Base-by-base conservation (phyloP, 2,888 invertebrate species). In the Orthonevra nobilis region DNA sequence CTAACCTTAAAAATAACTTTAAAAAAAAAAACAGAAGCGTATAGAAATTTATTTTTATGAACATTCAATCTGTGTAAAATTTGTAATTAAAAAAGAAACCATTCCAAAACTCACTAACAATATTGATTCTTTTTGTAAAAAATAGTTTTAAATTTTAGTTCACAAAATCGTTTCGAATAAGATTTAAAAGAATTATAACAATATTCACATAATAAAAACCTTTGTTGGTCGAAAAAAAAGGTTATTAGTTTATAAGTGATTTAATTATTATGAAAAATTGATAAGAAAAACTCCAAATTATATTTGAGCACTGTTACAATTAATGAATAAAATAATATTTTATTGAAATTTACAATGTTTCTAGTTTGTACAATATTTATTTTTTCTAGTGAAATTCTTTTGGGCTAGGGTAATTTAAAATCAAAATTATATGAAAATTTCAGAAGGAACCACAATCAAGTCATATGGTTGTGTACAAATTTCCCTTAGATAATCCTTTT, bases 221-320 rank as follows among this genome's bases (percentile, higher is more conserved):
- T 50, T 26, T 69, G 69, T 69, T 69, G 50, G 60, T 60, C 58
- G 48, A 50, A 48, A 58, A 58, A 12, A 3, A 68, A 38, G 19
- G 30, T 2, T 26, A 17, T 19, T 56, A 54, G 56, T 17, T n/a
- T 23, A 2, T 69, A 69, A 69, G 54, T 5, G 28, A 66, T 44
- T 50, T 38, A 32, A 38, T 23, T 46, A 23, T 23, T 23, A 23
- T 23, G 23, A 19, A 58, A 19, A 68, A 68, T 40, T 56, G 54
- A 42, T 75, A 60, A 72, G 58, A 30, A 66, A 32, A 77, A 72
- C 77, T 77, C 72, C 77, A 77, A 72, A 77, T 72, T 72, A 77
- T 63, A 75, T 70, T 69, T 66, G 46, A 72, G 72, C 52, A 72
- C 64, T 77, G 77, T 77, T 77, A 60, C 64, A 58, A 54, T 60